Percentiles rank a stretch among this genome's conserved stretches.
Conservation (phyloP, 1,140 invertebrate species). For the Eupristina koningsbergeri region DNA sequence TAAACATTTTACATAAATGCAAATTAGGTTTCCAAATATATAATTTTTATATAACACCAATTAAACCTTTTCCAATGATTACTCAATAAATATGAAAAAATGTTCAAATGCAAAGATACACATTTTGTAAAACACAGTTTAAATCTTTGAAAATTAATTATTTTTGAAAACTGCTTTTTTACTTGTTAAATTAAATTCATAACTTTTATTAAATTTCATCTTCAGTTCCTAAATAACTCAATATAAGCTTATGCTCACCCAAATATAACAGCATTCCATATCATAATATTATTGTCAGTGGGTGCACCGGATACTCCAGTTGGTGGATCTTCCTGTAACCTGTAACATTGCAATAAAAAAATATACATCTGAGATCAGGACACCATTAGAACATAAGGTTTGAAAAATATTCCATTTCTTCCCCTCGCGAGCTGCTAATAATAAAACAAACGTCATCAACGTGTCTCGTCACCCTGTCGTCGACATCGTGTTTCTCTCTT, state of each 20-base stretch:
- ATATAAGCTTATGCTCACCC: constrained; percentile 75
- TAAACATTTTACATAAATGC: neutral
- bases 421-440: constrained; percentile 37
- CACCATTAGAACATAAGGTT: constrained; percentile 49
- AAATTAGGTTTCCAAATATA: neutral
- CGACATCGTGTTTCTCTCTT: constrained; percentile 7
- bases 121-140: no score
- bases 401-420: constrained; percentile 44
- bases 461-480: constrained; percentile 26
- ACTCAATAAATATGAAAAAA: no score
- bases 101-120: no score
- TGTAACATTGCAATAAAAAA: constrained; percentile 70
- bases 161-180: no score
- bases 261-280: constrained; percentile 99
- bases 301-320: constrained; percentile 98
- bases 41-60: neutral
- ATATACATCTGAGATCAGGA: constrained; percentile 34
- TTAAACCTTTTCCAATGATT: no score
- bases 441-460: constrained; percentile 48
- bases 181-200: no score
- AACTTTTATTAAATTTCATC: no score
- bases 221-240: no score
- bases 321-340: constrained; percentile 98
- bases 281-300: constrained; percentile 99
- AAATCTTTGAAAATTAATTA: no score